Evolutionary conservation across 2,113 vertebrate genomes (phyloP), one percentile per base, ranked within the genome.

Genomic region (Redunca redunca): DNA sequence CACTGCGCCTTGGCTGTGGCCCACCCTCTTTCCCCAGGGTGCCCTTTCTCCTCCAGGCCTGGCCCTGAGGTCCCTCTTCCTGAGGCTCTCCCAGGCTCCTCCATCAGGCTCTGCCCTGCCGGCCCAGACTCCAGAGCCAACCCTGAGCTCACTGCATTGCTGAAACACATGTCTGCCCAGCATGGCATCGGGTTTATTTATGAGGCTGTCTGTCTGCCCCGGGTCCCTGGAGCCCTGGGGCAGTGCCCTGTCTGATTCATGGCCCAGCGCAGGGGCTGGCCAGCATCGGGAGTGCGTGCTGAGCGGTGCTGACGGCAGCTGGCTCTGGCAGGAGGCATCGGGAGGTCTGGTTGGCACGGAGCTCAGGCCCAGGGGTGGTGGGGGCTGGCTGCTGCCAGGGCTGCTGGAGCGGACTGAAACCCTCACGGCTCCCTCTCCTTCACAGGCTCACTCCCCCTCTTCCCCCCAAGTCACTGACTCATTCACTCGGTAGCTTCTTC

Each of bases 141-240:
- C 60, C 94, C 97, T 89, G 95, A 97, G 95, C 94, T 96, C 95
- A 94, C 43, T 7, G 4, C 91, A 74, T 71, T 28, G 77, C 93
- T 12, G 26, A 88, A 97, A 88, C 96, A 95, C 96, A 96, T 36
- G 91, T 97, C 97, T 98, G 87, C 97, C 86, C 83, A 95, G 96
- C 96, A 43, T 48, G 93, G 96, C 91, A 93, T 81, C 21, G 55
- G 64, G 82, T 95, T 94, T 97, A 97, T 96, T 97, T 98, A 97
- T 80, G 97, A 98, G 98, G 71, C 83, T 95, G 96, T 93, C 97
- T 97, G 97, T 95, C 96, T 97, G 91, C 97, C 93, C 94, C 74
- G 3, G 1, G 86, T 96, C 93, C 93, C 11, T 0, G 67, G 85
- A 87, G 86, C 97, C 97, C 89, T 5, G 2, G 93, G 98, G 96